These are phyloP conservation scores for Burhinus bistriatus DNA, from an alignment of 2,113 vertebrate species.

Conservation along the genomic window DNA sequence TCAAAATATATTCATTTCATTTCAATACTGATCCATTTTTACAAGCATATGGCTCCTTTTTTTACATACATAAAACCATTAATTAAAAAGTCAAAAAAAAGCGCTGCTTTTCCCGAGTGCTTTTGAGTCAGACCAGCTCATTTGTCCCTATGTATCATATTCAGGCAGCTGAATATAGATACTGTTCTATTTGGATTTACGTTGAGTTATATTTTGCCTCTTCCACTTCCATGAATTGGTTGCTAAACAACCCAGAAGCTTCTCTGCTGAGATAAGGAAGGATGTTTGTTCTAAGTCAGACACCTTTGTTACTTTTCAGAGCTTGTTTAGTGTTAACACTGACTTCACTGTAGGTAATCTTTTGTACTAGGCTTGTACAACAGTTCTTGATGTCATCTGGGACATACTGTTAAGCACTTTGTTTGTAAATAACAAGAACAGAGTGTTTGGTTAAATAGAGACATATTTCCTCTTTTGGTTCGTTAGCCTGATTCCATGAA, in stretches of 20 bases:
- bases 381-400: not conserved
- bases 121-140: not conserved
- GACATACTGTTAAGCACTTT: not conserved
- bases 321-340: not conserved
- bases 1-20: not conserved
- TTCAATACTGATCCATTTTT: constrained; percentile 22
- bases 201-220: not conserved
- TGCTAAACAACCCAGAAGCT: not conserved
- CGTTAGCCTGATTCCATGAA: not conserved
- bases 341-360: not conserved
- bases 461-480: not conserved
- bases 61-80: not conserved
- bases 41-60: not conserved
- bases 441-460: not conserved
- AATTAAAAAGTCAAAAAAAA: not conserved
- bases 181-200: not conserved
- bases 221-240: not conserved
- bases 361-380: not conserved
- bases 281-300: not conserved
- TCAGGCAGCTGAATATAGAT: not conserved
- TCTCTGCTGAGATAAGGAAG: not conserved
- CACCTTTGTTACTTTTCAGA: not conserved
- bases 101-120: not conserved
- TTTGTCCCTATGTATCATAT: not conserved
- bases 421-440: not conserved